Evolutionary conservation across 2,888 invertebrate genomes (phyloP).

Genomic region (Catocala sponsa): DNA sequence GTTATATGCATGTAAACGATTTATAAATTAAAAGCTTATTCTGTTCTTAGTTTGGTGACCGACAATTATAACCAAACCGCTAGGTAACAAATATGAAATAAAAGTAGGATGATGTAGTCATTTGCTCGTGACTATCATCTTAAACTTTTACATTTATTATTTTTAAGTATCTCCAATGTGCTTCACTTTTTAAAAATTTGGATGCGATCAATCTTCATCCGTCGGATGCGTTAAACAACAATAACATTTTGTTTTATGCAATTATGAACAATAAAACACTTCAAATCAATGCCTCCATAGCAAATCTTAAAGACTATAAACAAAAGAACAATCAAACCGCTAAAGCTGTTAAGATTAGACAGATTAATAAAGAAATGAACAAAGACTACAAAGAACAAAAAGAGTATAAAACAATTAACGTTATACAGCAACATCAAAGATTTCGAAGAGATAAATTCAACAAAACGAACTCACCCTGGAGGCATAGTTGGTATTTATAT

Average conservation of each 20-base stretch:
- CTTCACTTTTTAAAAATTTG: too few relatives aligned
- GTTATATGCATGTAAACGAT: not conserved
- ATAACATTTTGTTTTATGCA: not conserved
- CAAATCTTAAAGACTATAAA: not conserved
- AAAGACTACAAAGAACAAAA: constrained; percentile 7
- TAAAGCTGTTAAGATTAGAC: constrained; percentile 10
- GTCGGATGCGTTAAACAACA: not conserved
- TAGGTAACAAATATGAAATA: too few relatives aligned
- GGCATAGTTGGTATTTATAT: constrained; percentile 32
- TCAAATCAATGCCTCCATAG: not conserved
- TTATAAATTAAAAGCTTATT: constrained; percentile 1
- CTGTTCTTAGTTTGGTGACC: not conserved
- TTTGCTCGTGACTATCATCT: too few relatives aligned
- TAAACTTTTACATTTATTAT: too few relatives aligned
- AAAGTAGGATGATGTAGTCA: too few relatives aligned
- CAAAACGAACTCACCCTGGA: constrained; percentile 19
- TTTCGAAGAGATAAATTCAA: constrained; percentile 1
- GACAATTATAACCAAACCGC: too few relatives aligned
- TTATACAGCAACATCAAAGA: constrained; percentile 5
- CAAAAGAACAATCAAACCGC: constrained; percentile 18
- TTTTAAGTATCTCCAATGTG: too few relatives aligned
- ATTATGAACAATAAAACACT: not conserved
- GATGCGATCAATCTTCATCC: too few relatives aligned
- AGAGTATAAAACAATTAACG: constrained; percentile 5
- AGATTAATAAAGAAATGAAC: constrained; percentile 6